These are phyloP conservation scores for Pogonognathellus flavescens DNA, from an alignment of 1,140 invertebrate species.

Conservation along the genomic window DNA sequence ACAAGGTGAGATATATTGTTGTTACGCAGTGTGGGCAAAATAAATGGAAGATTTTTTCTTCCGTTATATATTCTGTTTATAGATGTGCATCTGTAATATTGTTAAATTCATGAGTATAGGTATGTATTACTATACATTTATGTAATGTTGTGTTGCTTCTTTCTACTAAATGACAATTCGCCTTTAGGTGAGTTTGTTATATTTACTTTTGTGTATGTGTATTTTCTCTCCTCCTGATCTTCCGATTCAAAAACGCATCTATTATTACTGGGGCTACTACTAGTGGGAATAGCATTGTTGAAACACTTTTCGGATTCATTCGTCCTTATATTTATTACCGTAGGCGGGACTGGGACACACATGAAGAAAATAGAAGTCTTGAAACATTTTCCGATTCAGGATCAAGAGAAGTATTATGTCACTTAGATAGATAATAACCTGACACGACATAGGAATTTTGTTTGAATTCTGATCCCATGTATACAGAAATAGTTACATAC, in stretches of 20 bases:
- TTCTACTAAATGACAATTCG: neutral
- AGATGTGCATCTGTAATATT: neutral
- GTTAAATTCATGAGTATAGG: neutral
- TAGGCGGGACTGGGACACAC: conserved; percentile 3
- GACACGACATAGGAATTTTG: no score
- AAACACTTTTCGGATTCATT: neutral
- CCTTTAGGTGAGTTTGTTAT: neutral
- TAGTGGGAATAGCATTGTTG: neutral
- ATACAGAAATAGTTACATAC: no score
- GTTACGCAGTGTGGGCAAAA: conserved; percentile 5
- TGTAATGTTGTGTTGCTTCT: neutral
- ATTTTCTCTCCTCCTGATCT: neutral
- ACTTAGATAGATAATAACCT: no score
- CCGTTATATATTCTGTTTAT: neutral
- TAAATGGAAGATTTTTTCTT: conserved; percentile 48
- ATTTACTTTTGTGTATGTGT: neutral
- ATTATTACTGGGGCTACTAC: neutral
- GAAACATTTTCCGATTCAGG: no score
- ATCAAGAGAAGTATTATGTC: no score
- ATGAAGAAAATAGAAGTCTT: neutral
- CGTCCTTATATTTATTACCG: neutral
- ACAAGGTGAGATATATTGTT: neutral
- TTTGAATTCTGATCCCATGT: no score
- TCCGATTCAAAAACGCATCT: neutral
- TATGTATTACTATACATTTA: neutral